Evolutionary conservation across 1,140 invertebrate genomes (phyloP).

Genomic region (Spodoptera litura): DNA sequence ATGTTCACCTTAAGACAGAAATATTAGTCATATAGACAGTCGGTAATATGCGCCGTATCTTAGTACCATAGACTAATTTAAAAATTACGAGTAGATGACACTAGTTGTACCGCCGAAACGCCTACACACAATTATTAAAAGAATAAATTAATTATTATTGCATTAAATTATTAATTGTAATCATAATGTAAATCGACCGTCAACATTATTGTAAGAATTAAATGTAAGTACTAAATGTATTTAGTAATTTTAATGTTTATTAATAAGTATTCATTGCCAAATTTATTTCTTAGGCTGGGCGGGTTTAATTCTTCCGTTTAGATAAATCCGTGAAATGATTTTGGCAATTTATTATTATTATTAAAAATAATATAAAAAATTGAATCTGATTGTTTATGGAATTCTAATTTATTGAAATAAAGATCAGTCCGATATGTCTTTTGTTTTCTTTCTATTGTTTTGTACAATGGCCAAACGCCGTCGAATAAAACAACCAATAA

Average conservation of each 20-base stretch:
- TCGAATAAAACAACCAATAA: too few species aligned
- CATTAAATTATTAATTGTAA: constrained; percentile 11
- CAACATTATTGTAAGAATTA: constrained; percentile 12
- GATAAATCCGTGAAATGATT: constrained; percentile 70
- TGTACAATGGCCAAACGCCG: not conserved
- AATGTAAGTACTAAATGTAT: constrained; percentile 26
- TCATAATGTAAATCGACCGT: constrained; percentile 24
- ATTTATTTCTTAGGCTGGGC: constrained; percentile 76
- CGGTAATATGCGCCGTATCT: constrained; percentile 20
- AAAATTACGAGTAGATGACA: constrained; percentile 9
- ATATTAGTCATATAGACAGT: not conserved
- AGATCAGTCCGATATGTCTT: constrained; percentile 29
- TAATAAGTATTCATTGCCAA: constrained; percentile 55
- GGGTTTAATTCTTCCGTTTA: constrained; percentile 59
- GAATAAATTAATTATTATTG: constrained; percentile 3
- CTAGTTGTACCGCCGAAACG: constrained; percentile 19
- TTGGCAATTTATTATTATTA: constrained; percentile 57
- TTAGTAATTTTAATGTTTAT: constrained; percentile 17
- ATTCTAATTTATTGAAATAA: constrained; percentile 46
- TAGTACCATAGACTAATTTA: constrained; percentile 35
- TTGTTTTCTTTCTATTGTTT: not conserved
- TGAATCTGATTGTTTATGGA: constrained; percentile 34
- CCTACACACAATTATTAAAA: not conserved
- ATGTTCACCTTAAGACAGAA: not conserved
- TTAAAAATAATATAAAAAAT: constrained; percentile 14